Evolutionary conservation across 92 coral and sea anemone species (phyloP), one percentile per base, ranked within the genome.

Genomic region (Phymanthus crucifer): DNA sequence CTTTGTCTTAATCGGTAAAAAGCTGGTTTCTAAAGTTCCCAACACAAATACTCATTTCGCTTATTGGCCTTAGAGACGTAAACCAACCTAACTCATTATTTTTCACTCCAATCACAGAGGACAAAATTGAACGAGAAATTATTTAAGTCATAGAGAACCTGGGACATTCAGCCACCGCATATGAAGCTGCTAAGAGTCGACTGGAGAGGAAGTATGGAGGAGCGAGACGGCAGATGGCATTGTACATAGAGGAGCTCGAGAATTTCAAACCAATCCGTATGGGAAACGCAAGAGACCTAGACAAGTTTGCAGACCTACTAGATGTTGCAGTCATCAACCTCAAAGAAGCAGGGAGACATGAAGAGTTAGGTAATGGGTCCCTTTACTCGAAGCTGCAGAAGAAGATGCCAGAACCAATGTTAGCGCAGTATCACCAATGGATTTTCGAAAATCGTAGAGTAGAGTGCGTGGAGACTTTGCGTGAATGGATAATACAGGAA

Each of bases 181-280:
- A 81, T 57, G 85, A 90, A 73, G 89, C 83, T n/a, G 91, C 89
- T 18, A 87, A 87, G 71, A 73, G 76, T 73, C 77, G 83, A 64
- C 79, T 87, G 37, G 87, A 90, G 45, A 74, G 89, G 35, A 90
- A 84, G 78, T 87, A 47, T 61, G 90, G 92, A 14, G 92, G 92
- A 13, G 34, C 57, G 74, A 74, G 92, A 32, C 73, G 92, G 26
- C 75, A 85, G 72, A 66, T 87, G 8, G 84, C 86, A n/a, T 43
- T 91, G 32, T 77, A 87, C 37, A 34, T 91, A 40, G 90, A 91
- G 32, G 91, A 85, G 66, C 69, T 83, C 32, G 85, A 87, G 24
- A 71, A 77, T 19, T 72, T 80, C 13, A 83, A 78, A 45, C 79
- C 89, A 19, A 56, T 84, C 31, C 78, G 84, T 31, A 32, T 70